These are phyloP conservation scores for Sapayoa aenigma DNA, from an alignment of 2,113 vertebrate genomes.

Conservation along the genomic window DNA sequence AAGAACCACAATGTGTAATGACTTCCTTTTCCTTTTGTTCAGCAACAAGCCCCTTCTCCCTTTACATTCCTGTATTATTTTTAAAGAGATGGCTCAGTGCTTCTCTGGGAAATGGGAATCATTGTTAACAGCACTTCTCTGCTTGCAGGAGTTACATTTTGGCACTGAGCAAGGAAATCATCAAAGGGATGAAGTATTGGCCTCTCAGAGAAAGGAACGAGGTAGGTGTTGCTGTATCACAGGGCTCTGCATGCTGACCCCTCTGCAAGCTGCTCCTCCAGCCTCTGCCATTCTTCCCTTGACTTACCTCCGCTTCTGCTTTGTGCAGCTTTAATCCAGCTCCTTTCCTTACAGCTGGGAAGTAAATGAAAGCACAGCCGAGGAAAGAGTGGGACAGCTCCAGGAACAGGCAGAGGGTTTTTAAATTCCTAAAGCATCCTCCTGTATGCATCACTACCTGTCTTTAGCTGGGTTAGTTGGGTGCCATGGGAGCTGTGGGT, in stretches of 20 bases:
- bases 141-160: conserved; percentile 19
- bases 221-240: not conserved
- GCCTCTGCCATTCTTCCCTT: not conserved
- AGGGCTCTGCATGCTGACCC: not conserved
- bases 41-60: not conserved
- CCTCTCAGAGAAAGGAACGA: not conserved
- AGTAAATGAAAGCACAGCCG: not conserved
- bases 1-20: not conserved
- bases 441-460: rapidly evolving
- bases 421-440: not conserved
- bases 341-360: not conserved
- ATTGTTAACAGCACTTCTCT: conserved; percentile 43
- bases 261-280: not conserved
- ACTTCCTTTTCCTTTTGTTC: not conserved
- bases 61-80: not conserved
- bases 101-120: conserved; percentile 36
- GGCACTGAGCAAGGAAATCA: conserved; percentile 48
- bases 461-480: rapidly evolving
- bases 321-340: not conserved
- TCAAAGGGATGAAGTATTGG: not conserved
- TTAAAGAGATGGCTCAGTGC: conserved; percentile 3
- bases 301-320: not conserved
- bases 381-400: not conserved
- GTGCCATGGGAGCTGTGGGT: too few relatives aligned
- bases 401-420: not conserved